These are phyloP conservation scores for Scelioninae gen. 2 DNA, from an alignment of 2,888 invertebrate species.

Conservation along the genomic window DNA sequence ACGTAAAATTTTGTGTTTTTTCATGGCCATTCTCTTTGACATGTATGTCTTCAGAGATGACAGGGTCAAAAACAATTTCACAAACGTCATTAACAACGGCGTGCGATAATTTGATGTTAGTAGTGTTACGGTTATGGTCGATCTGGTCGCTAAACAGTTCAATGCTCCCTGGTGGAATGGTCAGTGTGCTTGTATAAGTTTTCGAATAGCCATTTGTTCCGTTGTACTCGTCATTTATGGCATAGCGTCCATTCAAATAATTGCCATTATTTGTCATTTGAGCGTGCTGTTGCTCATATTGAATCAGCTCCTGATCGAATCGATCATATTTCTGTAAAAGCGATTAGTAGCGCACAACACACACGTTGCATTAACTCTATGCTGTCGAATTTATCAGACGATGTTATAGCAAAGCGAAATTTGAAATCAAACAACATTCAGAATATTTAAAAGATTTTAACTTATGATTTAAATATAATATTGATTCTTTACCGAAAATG, in stretches of 20 bases:
- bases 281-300: slow-evolving; percentile 43
- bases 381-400: slow-evolving; percentile 36
- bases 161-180: slow-evolving; percentile 71
- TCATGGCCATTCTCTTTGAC: slow-evolving; percentile 40
- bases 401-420: slow-evolving; percentile 52
- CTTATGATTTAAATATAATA: neutral
- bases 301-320: slow-evolving; percentile 63
- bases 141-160: slow-evolving; percentile 57
- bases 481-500: slow-evolving; percentile 81
- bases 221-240: slow-evolving; percentile 63
- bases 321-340: slow-evolving; percentile 71
- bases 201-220: slow-evolving; percentile 64
- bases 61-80: slow-evolving; percentile 62
- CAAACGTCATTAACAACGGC: slow-evolving; percentile 61
- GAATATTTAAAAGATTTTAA: slow-evolving; percentile 21
- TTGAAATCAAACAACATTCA: slow-evolving; percentile 53
- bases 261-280: slow-evolving; percentile 50
- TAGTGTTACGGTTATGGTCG: slow-evolving; percentile 64
- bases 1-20: slow-evolving; percentile 25
- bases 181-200: slow-evolving; percentile 74
- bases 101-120: slow-evolving; percentile 64
- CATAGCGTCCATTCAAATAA: slow-evolving; percentile 60
- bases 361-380: slow-evolving; percentile 62
- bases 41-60: slow-evolving; percentile 56
- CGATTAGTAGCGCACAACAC: slow-evolving; percentile 71